Evolutionary conservation across 2,797 vertebrate genomes (phyloP).

Genomic region (Acanthurus leucopareius): DNA sequence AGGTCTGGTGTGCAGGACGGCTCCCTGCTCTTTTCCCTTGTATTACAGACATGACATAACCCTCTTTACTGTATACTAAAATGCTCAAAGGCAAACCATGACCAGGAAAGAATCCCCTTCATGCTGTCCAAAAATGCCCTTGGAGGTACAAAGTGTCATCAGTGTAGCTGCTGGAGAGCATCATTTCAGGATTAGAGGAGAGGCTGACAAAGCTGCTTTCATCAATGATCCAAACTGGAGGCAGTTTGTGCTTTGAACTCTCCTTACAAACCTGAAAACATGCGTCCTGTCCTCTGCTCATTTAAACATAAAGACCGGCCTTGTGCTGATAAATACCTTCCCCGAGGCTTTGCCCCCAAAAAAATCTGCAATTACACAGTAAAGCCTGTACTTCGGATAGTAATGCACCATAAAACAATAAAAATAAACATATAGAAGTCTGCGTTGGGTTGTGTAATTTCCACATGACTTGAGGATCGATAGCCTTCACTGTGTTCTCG

Average conservation of each 20-base stretch:
- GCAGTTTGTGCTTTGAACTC: constrained; percentile 23
- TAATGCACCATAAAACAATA: constrained; percentile 16
- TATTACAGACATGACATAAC: not conserved
- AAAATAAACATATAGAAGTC: not conserved
- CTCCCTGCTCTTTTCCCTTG: not conserved
- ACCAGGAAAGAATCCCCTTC: constrained; percentile 13
- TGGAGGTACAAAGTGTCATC: constrained; percentile 11
- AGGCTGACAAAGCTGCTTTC: constrained; percentile 20
- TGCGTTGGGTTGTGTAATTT: constrained; percentile 27
- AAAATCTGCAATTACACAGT: constrained; percentile 24
- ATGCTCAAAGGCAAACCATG: not conserved
- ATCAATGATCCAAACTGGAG: constrained; percentile 35
- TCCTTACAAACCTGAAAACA: constrained; percentile 38
- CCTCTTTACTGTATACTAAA: not conserved
- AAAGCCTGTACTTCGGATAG: constrained; percentile 8
- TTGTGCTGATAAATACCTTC: constrained; percentile 52
- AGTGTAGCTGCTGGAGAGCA: constrained; percentile 9
- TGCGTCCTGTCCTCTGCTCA: constrained; percentile 33
- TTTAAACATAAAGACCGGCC: constrained; percentile 49
- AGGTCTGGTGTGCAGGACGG: not conserved
- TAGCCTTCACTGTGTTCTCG: constrained; percentile 13
- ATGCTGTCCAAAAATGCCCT: constrained; percentile 15
- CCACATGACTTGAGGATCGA: constrained; percentile 36
- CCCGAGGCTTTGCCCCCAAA: constrained; percentile 33
- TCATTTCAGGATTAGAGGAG: not conserved